Base-by-base conservation (phyloP, 2,113 vertebrate genomes). In the Ginglymostoma cirratum region DNA sequence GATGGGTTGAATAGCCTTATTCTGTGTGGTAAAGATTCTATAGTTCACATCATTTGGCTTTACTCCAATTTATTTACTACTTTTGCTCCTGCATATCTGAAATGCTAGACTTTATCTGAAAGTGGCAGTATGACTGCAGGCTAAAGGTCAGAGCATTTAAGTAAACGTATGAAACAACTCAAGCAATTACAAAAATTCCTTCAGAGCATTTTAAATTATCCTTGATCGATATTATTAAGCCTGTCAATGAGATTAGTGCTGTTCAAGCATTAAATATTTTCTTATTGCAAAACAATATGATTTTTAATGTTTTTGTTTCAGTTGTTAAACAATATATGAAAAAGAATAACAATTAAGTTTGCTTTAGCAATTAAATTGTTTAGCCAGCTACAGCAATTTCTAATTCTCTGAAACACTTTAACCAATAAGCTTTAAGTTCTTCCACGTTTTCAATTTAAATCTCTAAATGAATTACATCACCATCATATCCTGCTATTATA, bases 391-490 rank as follows among this genome's bases (percentile, higher is more conserved):
- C 45, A 90, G 86, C 30, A 90, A 61, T 61, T 61, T 27, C 30
- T 90, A 52, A 61, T 97, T 97, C 97, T 97, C 97, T 90, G 97
- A 96, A 96, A 97, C 94, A 96, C 96, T 97, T 96, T 97, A 97
- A 96, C 89, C 97, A 97, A 97, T 97, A 97, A 97, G 97, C 97
- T 96, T 98, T 97, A 97, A 98, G 97, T 97, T 42, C 97, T 97
- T 97, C 97, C 67, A 96, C 98, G 97, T 97, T 98, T 98, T 97
- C 97, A 96, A 97, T 96, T 97, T 97, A 97, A 97, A 97, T 97
- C 96, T 96, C 96, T 96, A 97, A 97, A 97, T 96, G 96, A 95
- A 97, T 97, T 98, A 97, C 96, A 97, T 98, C 97, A 97, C 97
- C 97, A 96, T 70, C 97, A 98, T 97, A 97, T 97, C 97, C 97